phyloP scores from a whole-genome alignment of 2,888 invertebrate genomes.

The Amphipyra berbera region DNA sequence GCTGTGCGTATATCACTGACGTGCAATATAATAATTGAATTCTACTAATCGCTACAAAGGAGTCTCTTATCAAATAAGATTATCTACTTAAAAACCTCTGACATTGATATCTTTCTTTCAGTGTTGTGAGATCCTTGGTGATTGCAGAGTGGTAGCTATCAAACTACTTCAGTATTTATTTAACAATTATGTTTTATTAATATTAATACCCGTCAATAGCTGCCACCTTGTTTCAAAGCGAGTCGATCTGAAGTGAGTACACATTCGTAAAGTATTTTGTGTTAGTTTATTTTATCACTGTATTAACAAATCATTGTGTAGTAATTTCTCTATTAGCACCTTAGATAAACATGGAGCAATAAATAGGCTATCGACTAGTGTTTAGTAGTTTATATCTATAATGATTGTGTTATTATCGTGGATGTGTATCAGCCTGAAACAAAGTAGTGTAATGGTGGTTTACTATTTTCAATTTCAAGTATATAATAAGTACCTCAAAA shows the following conservation, averaged over 20 bases:
- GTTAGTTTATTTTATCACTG: constrained; percentile 46
- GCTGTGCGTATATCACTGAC: constrained; percentile 43
- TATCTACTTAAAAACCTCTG: constrained; percentile 85
- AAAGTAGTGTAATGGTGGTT: constrained; percentile 5
- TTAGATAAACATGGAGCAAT: constrained; percentile 45
- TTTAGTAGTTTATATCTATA: constrained; percentile 39
- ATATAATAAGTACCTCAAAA: constrained; percentile 8
- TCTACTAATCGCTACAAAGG: constrained; percentile 77
- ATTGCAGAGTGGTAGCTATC: constrained; percentile 62
- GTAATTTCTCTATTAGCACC: constrained; percentile 51
- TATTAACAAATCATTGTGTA: constrained; percentile 47
- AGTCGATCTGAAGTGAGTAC: constrained; percentile 55
- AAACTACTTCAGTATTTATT: constrained; percentile 42
- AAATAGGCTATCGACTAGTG: constrained; percentile 49
- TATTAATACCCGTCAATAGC: constrained; percentile 7
- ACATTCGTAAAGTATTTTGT: constrained; percentile 37
- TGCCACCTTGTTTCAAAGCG: constrained; percentile 18
- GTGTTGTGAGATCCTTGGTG: constrained; percentile 72
- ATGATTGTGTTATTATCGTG: constrained; percentile 41
- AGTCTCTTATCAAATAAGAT: constrained; percentile 84
- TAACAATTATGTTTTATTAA: constrained; percentile 46
- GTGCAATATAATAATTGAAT: constrained; percentile 70
- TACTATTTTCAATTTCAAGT: constrained; percentile 29
- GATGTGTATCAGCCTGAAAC: constrained; percentile 18
- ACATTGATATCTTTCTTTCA: constrained; percentile 80